Base-by-base conservation (phyloP, 2,888 invertebrate genomes). In the Tromatobia lineatoria region DNA sequence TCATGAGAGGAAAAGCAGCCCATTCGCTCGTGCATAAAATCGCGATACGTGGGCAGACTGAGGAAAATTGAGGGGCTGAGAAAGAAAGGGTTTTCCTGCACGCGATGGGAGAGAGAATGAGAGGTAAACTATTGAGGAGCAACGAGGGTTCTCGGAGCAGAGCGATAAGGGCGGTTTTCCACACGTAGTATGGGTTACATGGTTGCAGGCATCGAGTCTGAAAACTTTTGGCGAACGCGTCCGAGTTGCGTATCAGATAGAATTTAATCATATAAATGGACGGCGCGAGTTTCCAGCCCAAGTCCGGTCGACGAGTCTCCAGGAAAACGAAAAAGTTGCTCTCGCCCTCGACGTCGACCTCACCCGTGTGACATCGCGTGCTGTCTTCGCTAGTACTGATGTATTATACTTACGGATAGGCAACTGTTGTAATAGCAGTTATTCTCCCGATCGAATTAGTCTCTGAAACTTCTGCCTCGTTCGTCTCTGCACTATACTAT, bases 221-320 rank as follows among this genome's bases (percentile, higher is more conserved):
- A 88, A 88, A 91, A 91, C 89, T 90, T 91, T 87, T 73, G 79
- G 77, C 66, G 61, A 71, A 73, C 82, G 78, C 52, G 74, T 83
- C 81, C 59, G 45, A 59, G 80, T 76, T 73, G 85, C 80, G 88
- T 90, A 89, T 90, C 88, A 88, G 89, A 88, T 89, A 83, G 88
- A 90, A 90, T 91, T 90, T 90, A 90, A 91, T 91, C 91, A 90
- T 90, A 89, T 87, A 91, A 91, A 91, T 91, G 91, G 91, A 90
- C 86, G 87, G 78, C 85, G 54, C 52, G 79, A 86, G 78, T 80
- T 86, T 84, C 61, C 75, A 64, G 34, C 52, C 79, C 74, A 84
- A 29, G 79, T 76, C 50, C 71, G 64, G 64, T 23, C 59, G 77
- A 86, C 59, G 77, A 85, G 85, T 82, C 59, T 78, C 45, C 29